Conservation (phyloP, 2,113 vertebrate species). For the Recurvirostra avosetta region DNA sequence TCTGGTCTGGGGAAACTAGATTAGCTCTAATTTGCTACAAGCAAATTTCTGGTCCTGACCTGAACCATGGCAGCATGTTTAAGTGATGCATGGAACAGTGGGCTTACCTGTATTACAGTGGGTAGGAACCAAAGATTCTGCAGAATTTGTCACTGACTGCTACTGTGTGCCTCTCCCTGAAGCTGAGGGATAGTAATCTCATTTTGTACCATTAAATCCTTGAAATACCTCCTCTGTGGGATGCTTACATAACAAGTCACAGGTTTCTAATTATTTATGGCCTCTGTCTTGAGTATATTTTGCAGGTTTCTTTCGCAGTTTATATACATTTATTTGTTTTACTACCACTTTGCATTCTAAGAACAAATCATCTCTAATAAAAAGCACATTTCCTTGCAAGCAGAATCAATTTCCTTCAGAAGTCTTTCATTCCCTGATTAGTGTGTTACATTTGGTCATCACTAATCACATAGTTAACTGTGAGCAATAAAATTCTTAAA, state of each 20-base stretch:
- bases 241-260: background rate
- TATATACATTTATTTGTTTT: constrained; percentile 28
- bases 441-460: constrained; percentile 31
- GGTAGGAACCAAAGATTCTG: background rate
- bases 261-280: constrained; percentile 26
- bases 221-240: background rate
- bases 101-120: background rate
- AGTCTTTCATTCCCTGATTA: constrained; percentile 33
- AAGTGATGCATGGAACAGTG: background rate
- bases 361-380: constrained; percentile 42
- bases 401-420: constrained; percentile 48
- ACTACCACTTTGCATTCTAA: constrained; percentile 27
- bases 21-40: background rate
- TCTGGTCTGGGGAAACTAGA: background rate
- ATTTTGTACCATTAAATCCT: background rate
- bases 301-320: constrained; percentile 4
- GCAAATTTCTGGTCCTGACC: background rate
- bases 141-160: background rate
- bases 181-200: background rate
- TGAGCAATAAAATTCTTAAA: constrained; percentile 46
- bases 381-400: constrained; percentile 39
- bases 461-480: constrained; percentile 49
- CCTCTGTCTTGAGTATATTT: background rate
- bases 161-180: background rate
- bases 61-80: background rate